Evolutionary conservation across 1,140 invertebrate genomes (phyloP).

Genomic region (Asbolus verrucosus): DNA sequence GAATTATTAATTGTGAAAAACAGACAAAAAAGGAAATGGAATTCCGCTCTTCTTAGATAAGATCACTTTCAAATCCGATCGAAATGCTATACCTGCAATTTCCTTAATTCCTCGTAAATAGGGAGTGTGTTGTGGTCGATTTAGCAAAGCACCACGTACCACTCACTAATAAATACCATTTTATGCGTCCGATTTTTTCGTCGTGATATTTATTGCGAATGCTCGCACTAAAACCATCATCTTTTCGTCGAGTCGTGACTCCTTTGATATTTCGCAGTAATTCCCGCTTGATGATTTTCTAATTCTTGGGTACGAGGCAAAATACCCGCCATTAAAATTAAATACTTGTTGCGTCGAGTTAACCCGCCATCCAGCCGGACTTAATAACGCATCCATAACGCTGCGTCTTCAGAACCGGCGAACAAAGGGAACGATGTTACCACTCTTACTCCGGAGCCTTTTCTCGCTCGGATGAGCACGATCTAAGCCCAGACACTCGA

Average conservation of each 20-base stretch:
- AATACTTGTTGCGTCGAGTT: constrained; percentile 10
- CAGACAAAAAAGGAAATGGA: too few relatives aligned
- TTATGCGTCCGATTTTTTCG: neutral
- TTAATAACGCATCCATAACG: constrained; percentile 14
- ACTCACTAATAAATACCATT: constrained; percentile 3
- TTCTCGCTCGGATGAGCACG: constrained; percentile 6
- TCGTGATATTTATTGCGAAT: constrained; percentile 5
- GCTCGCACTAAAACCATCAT: too few relatives aligned
- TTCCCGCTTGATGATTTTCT: constrained; percentile 32
- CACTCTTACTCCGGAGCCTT: constrained; percentile 2
- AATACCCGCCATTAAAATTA: constrained; percentile 34
- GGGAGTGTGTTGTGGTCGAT: neutral
- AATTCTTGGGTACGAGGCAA: constrained; percentile 15
- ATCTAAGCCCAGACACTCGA: neutral
- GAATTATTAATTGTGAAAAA: too few relatives aligned
- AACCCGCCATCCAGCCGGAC: constrained; percentile 1
- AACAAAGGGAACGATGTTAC: constrained; percentile 26
- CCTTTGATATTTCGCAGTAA: constrained; percentile 18
- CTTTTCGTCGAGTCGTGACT: constrained; percentile 18
- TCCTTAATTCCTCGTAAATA: too few relatives aligned
- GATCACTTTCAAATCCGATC: too few relatives aligned
- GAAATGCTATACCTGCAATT: too few relatives aligned
- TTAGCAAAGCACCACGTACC: constrained; percentile 5
- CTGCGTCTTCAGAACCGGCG: neutral
- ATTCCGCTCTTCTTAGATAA: too few relatives aligned